These are phyloP conservation scores for Kryptopterus vitreolus DNA, from an alignment of 2,797 vertebrate species.

Conservation along the genomic window DNA sequence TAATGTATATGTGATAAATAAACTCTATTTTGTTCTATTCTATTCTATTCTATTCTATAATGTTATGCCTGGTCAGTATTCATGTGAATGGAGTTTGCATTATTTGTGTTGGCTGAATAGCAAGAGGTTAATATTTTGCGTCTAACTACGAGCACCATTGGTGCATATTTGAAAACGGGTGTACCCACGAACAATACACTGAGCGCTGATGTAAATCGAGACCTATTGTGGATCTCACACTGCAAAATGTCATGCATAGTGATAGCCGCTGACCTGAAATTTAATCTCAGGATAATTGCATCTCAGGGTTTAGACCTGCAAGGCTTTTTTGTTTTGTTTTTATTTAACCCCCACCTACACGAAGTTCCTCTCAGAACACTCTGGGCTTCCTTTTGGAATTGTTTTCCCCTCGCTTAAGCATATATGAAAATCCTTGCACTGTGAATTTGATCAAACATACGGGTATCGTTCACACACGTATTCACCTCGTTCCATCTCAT, in stretches of 20 bases:
- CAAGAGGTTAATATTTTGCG: not conserved
- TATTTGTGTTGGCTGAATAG: not conserved
- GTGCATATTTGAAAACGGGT: not conserved
- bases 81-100: not conserved
- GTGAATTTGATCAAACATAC: not conserved
- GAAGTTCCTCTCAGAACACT: not conserved
- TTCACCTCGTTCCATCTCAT: not conserved
- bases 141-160: not conserved
- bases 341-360: not conserved
- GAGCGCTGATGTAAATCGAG: not conserved
- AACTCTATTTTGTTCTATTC: too few relatives aligned
- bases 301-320: too few relatives aligned
- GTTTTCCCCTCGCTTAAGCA: not conserved
- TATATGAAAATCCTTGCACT: constrained; percentile 8
- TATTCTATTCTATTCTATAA: too few relatives aligned
- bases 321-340: too few relatives aligned
- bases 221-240: not conserved
- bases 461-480: not conserved
- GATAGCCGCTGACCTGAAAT: constrained; percentile 16
- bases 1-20: too few relatives aligned
- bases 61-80: too few relatives aligned
- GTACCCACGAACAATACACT: not conserved
- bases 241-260: not conserved
- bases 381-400: not conserved
- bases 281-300: not conserved